Conservation (phyloP, 2,888 invertebrate genomes). For the Seira ritae region DNA sequence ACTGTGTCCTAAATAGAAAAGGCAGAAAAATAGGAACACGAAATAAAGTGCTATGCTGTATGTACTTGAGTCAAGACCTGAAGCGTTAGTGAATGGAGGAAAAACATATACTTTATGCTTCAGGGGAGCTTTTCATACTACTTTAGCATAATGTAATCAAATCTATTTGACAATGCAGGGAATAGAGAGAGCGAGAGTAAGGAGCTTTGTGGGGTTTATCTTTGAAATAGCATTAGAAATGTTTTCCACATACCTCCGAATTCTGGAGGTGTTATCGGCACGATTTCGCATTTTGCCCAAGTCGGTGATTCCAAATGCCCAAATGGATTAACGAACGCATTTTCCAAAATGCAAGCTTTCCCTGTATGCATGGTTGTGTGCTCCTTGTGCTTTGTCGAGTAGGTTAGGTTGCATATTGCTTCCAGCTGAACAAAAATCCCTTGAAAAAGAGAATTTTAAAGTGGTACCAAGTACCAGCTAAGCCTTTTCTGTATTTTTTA, state of each 20-base stretch:
- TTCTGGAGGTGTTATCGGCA: constrained; percentile 54
- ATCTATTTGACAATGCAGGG: no score
- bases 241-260: constrained; percentile 46
- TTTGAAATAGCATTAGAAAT: background rate
- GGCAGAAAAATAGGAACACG: background rate
- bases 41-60: background rate
- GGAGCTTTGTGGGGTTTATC: background rate
- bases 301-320: constrained; percentile 57
- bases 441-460: background rate
- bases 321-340: constrained; percentile 48
- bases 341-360: constrained; percentile 52
- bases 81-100: background rate
- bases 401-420: constrained; percentile 45
- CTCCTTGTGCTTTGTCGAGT: constrained; percentile 50
- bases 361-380: constrained; percentile 51
- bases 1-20: constrained; percentile 40
- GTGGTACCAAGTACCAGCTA: no score
- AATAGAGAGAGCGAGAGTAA: background rate
- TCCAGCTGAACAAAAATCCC: constrained; percentile 56
- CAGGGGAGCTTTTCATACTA: background rate
- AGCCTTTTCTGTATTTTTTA: background rate
- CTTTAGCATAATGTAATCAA: no score
- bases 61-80: background rate
- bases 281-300: constrained; percentile 49
- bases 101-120: no score